Base-by-base conservation (phyloP, 2,113 vertebrate species). In the Grammomys dolichurus region DNA sequence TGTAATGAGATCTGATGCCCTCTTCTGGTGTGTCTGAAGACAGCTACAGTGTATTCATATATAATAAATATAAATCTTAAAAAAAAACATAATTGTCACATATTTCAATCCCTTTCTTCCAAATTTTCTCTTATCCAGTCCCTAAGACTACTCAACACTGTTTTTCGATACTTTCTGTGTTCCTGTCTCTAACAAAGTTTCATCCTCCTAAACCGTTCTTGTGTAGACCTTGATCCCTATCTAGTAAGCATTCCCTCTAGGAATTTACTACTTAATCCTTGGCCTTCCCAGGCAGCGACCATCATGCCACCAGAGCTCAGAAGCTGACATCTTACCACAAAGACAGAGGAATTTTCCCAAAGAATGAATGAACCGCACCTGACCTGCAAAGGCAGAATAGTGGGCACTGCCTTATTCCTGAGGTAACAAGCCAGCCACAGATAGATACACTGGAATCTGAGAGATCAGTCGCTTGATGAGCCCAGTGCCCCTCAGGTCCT, bases 131-230 rank as follows among this genome's bases (percentile, higher is more conserved):
- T 81, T 96, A 95, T 58, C 51, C 24, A 95, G 5, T 85, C 40
- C 28, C 19, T 51, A 95, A 65, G 43, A 92, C 7, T 81, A 40
- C n/a, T 94, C 56, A 69, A 90, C 95, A 95, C 73, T 93, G 84
- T 63, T 93, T 96, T 90, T 82, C 93, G 69, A 87, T 82, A 96
- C 10, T 90, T 81, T 84, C 93, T 22, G 17, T 96, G 58, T 93
- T 13, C 26, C 43, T 93, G 14, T 65, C 86, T 81, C 46, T 33
- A 88, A 84, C 20, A 93, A 95, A 95, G 93, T 36, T 82, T 67
- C 60, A 94, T 78, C 31, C 92, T 24, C 63, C 63, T 89, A 75
- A 98, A 95, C 17, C 86, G 54, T 51, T 93, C 33, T 80, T 84
- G 12, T 54, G 46, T 89, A 13, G 56, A 82, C 56, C 88, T 43